phyloP scores from a whole-genome alignment of 2,113 vertebrate species.

The Acrocephalus arundinaceus region DNA sequence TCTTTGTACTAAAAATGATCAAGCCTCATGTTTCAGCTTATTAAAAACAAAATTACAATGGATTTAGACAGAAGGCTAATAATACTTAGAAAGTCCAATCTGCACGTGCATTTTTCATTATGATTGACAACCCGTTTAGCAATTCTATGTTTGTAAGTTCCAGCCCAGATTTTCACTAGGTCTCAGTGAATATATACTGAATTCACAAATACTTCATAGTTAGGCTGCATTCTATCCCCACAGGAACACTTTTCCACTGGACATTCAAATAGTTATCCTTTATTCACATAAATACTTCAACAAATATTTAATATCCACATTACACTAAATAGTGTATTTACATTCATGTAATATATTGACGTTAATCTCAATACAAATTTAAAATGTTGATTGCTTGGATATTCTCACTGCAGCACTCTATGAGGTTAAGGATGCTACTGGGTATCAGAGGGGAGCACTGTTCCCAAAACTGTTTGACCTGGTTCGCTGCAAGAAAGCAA shows the following conservation, averaged over 20 bases:
- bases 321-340: background rate
- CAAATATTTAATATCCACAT: background rate
- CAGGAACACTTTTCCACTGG: background rate
- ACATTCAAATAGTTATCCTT: background rate
- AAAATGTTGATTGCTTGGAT: background rate
- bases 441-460: background rate
- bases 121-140: background rate
- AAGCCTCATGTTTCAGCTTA: background rate
- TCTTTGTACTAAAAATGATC: background rate
- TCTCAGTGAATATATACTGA: background rate
- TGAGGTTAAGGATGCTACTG: background rate
- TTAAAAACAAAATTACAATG: background rate
- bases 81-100: background rate
- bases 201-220: background rate
- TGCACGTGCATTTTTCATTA: background rate
- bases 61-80: background rate
- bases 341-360: background rate
- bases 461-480: constrained; percentile 2
- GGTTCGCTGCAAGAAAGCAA: background rate
- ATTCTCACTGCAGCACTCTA: background rate
- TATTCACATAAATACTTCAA: background rate
- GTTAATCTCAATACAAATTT: background rate
- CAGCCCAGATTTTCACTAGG: background rate
- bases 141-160: background rate
- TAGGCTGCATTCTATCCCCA: background rate